Evolutionary conservation across 2,113 vertebrate species (phyloP).

Genomic region (Rhineura floridana): DNA sequence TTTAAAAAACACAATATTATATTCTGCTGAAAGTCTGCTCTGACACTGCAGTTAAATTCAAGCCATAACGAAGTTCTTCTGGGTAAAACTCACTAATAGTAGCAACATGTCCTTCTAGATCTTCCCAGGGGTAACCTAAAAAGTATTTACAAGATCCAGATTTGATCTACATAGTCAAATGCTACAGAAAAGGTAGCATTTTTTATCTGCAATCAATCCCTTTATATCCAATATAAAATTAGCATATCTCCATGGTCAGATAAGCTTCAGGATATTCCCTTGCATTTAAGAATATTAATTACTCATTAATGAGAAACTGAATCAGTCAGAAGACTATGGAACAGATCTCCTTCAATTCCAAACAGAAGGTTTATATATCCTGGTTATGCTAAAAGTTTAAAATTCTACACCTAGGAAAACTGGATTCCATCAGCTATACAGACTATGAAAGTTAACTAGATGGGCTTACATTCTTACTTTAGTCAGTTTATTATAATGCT

Average conservation of each 20-base stretch:
- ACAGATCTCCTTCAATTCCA: not conserved
- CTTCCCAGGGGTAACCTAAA: constrained; percentile 4
- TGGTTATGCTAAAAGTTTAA: not conserved
- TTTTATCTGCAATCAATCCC: constrained; percentile 31
- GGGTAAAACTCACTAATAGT: not conserved
- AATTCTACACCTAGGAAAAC: not conserved
- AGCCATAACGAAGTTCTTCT: not conserved
- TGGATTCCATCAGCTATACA: not conserved
- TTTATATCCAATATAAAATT: constrained; percentile 31
- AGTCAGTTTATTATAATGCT: not conserved
- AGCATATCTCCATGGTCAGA: constrained; percentile 37
- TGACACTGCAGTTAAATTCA: not conserved
- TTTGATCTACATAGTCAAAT: not conserved
- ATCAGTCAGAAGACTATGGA: constrained; percentile 3
- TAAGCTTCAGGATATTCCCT: constrained; percentile 32
- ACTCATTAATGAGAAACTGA: constrained; percentile 35
- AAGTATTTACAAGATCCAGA: constrained; percentile 4
- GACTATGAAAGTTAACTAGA: not conserved
- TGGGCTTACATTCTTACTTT: not conserved
- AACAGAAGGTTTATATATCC: not conserved
- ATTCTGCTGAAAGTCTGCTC: not conserved
- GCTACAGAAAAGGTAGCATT: constrained; percentile 23
- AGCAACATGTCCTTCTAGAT: not conserved
- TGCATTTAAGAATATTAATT: constrained; percentile 21
- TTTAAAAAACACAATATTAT: not conserved